phyloP scores from a whole-genome alignment of 2,113 vertebrate genomes.

The Copsychus sechellarum region DNA sequence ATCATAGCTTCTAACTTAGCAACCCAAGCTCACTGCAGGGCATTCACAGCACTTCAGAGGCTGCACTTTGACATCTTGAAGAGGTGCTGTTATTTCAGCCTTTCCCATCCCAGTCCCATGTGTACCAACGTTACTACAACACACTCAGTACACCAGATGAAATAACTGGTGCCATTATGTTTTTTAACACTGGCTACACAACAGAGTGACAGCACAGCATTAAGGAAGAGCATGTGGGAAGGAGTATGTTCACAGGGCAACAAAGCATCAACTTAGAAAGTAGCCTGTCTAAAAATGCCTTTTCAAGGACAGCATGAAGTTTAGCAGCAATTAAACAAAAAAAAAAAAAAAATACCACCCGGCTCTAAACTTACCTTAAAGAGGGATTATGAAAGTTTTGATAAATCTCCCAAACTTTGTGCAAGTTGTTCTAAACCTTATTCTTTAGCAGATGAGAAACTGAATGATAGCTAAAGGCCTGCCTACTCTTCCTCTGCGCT shows the following conservation, averaged over 20 bases:
- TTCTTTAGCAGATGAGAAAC: not conserved
- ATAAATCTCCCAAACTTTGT: not conserved
- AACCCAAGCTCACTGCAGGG: not conserved
- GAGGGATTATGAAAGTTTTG: not conserved
- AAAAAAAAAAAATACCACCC: accelerated
- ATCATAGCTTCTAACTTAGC: not conserved
- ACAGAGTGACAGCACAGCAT: not conserved
- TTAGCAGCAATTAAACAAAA: not conserved
- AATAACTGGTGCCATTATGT: not conserved
- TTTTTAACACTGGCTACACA: not conserved
- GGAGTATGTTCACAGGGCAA: not conserved
- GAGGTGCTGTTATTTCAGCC: not conserved
- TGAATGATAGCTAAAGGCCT: not conserved
- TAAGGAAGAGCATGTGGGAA: accelerated
- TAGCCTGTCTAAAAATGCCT: not conserved
- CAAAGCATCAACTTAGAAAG: not conserved
- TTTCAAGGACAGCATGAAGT: not conserved
- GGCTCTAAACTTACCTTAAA: not conserved
- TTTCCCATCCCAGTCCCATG: not conserved
- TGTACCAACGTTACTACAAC: not conserved
- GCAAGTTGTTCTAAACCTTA: not conserved
- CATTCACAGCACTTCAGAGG: not conserved
- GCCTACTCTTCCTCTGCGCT: accelerated
- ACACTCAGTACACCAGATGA: not conserved
- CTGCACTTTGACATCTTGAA: not conserved